Evolutionary conservation across 2,113 vertebrate genomes (phyloP).

Genomic region (Puffinus mauretanicus): DNA sequence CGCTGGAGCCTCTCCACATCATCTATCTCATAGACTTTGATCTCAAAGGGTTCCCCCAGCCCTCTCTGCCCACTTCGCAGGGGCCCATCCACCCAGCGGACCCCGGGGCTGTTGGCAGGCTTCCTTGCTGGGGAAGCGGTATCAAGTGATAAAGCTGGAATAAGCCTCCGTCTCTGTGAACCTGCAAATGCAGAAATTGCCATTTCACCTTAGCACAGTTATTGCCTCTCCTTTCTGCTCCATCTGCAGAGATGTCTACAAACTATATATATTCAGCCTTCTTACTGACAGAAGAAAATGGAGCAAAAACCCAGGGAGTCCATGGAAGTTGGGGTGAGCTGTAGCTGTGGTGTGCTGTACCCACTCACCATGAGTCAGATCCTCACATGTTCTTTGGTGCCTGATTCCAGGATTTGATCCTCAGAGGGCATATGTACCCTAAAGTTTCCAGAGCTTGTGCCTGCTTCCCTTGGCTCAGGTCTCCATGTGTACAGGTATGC

Average conservation of each 20-base stretch:
- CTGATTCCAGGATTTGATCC: background rate
- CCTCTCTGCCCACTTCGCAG: constrained; percentile 79
- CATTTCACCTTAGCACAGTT: background rate
- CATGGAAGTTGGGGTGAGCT: background rate
- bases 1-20: constrained; percentile 93
- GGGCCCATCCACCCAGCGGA: constrained; percentile 96
- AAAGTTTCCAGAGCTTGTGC: background rate
- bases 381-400: background rate
- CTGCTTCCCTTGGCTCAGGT: background rate
- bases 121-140: constrained; percentile 85
- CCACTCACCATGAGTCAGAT: background rate
- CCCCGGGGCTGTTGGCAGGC: constrained; percentile 78
- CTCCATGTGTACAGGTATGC: background rate
- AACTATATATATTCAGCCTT: background rate
- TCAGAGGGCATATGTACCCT: background rate
- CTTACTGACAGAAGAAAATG: background rate
- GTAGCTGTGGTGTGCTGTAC: background rate
- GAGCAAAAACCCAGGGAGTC: background rate
- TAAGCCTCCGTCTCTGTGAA: constrained; percentile 89
- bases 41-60: constrained; percentile 90
- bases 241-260: background rate
- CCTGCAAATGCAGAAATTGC: constrained; percentile 68
- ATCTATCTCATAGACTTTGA: constrained; percentile 98
- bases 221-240: background rate
- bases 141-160: constrained; percentile 89